phyloP scores from a whole-genome alignment of 1,140 invertebrate genomes.

The Neoseiulus cucumeris region DNA sequence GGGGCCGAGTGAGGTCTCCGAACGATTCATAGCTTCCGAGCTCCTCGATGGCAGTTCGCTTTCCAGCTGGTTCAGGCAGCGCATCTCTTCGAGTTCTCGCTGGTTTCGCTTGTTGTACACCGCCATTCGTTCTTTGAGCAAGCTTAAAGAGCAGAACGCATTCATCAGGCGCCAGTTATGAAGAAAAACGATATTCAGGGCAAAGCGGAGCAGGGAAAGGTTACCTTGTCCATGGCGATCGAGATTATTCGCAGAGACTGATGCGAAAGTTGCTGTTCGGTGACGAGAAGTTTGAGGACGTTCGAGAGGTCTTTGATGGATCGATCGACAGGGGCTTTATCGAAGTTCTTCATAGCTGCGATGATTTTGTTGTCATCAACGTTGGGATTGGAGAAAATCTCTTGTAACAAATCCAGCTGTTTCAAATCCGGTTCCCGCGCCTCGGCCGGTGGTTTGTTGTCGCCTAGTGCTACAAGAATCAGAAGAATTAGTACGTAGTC shows the following conservation, averaged over 20 bases:
- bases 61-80: not conserved
- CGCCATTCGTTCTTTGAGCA: not conserved
- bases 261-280: not conserved
- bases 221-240: constrained; percentile 3
- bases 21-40: not conserved
- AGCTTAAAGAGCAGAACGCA: not conserved
- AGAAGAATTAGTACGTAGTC: no score
- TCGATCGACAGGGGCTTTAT: not conserved
- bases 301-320: not conserved
- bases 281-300: constrained; percentile 1
- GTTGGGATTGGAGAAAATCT: not conserved
- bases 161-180: no score
- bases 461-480: no score
- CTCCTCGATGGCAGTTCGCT: not conserved
- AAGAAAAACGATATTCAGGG: not conserved
- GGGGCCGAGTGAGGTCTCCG: not conserved
- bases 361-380: not conserved
- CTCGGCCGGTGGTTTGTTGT: not conserved
- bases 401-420: not conserved
- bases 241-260: not conserved
- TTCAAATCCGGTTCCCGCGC: not conserved
- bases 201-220: no score
- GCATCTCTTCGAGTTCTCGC: not conserved
- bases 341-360: not conserved
- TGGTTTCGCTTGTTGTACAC: not conserved